A percentile compares a stretch with the other conserved stretches of the same genome.
These are phyloP conservation scores for Delphinapterus leucas DNA, from an alignment of 2,113 vertebrate species.

Conservation along the genomic window DNA sequence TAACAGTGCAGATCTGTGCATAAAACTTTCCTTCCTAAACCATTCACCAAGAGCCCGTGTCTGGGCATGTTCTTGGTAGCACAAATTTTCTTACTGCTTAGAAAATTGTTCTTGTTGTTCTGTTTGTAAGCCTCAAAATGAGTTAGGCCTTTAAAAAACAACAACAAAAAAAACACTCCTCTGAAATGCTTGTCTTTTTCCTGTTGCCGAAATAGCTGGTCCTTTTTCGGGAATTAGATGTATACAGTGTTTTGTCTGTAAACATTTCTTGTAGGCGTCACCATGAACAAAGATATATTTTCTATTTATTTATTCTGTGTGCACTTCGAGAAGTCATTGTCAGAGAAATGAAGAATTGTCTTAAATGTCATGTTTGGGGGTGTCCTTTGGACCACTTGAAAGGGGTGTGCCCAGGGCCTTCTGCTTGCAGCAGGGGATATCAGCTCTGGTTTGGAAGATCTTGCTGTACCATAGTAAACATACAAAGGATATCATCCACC, in stretches of 20 bases:
- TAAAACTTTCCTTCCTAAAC: not conserved
- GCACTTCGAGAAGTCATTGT: conserved; percentile 81
- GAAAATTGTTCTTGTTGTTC: not conserved
- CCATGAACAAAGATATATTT: conserved; percentile 93
- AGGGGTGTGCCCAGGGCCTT: conserved; percentile 9
- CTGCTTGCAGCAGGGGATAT: conserved; percentile 67
- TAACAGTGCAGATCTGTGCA: not conserved
- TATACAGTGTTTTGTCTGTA: conserved; percentile 87
- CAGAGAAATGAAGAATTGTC: conserved; percentile 74
- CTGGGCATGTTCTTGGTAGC: not conserved
- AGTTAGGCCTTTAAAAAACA: not conserved
- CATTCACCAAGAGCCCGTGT: not conserved
- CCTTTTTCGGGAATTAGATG: conserved; percentile 91
- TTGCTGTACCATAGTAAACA: conserved; percentile 79
- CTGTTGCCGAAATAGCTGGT: conserved; percentile 93
- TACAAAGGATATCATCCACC: conserved; percentile 55
- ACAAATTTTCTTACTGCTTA: not conserved
- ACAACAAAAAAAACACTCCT: not conserved
- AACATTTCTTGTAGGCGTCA: conserved; percentile 87
- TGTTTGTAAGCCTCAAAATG: not conserved
- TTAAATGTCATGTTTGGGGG: conserved; percentile 49
- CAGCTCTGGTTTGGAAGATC: conserved; percentile 70
- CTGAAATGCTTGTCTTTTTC: conserved; percentile 75
- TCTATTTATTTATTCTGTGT: conserved; percentile 99
- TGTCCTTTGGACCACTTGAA: not conserved